Evolutionary conservation across 2,113 vertebrate genomes (phyloP).

Genomic region (Vidua chalybeata): DNA sequence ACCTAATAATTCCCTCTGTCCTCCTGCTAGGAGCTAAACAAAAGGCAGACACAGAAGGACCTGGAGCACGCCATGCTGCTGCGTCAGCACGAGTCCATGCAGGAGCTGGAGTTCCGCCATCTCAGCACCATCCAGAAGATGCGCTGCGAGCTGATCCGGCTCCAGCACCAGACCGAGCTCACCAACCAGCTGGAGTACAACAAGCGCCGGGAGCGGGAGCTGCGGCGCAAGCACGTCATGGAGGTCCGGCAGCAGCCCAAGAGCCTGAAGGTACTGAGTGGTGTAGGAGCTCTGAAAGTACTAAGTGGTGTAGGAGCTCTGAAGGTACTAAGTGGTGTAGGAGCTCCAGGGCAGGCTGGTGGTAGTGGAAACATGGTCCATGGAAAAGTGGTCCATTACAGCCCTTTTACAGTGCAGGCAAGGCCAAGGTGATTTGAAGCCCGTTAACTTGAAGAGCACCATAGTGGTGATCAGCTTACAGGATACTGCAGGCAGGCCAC

Average conservation of each 20-base stretch:
- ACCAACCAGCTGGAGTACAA: slow-evolving; percentile 99
- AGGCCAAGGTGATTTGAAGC: not conserved
- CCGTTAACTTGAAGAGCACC: not conserved
- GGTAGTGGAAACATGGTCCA: not conserved
- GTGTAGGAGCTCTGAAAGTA: not conserved
- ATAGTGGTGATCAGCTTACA: not conserved
- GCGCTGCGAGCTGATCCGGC: slow-evolving; percentile 91
- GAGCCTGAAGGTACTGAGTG: slow-evolving; percentile 89
- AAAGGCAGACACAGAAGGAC: slow-evolving; percentile 97
- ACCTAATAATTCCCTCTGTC: not conserved
- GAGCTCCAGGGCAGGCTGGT: fast-evolving
- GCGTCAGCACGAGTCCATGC: slow-evolving; percentile 98
- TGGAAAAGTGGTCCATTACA: not conserved
- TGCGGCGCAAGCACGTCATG: slow-evolving; percentile 96
- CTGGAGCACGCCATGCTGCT: slow-evolving; percentile 97
- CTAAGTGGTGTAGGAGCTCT: not conserved
- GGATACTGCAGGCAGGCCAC: not conserved
- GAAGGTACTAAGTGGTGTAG: slow-evolving; percentile 73
- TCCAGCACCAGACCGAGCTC: slow-evolving; percentile 98
- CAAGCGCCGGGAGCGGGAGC: slow-evolving; percentile 94
- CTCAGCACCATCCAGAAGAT: slow-evolving; percentile 94
- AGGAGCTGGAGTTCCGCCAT: slow-evolving; percentile 98
- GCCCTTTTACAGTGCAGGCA: not conserved
- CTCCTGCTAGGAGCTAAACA: slow-evolving; percentile 89
- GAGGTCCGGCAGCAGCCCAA: slow-evolving; percentile 99